Evolutionary conservation across 2,888 invertebrate species (phyloP).

Genomic region (Lasiommata megera): DNA sequence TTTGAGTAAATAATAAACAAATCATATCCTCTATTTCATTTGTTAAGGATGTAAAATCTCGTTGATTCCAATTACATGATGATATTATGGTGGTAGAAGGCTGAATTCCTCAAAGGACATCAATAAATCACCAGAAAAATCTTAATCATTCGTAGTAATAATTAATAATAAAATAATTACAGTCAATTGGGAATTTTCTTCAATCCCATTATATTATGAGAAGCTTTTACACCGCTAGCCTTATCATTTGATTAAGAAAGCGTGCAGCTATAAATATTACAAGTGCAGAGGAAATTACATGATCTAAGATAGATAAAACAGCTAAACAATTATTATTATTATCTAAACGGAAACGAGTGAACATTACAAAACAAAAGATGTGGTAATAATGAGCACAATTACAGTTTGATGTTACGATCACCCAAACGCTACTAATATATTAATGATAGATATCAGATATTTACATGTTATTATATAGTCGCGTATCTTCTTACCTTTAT

Average conservation of each 20-base stretch:
- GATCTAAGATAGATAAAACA: slow-evolving; percentile 6
- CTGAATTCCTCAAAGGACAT: too few species aligned
- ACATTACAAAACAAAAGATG: slow-evolving; percentile 2
- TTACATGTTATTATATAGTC: too few species aligned
- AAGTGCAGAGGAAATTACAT: not conserved
- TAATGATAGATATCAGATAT: not conserved
- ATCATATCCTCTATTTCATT: too few species aligned
- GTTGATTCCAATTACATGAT: too few species aligned
- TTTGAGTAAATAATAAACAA: too few species aligned
- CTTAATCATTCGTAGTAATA: too few species aligned
- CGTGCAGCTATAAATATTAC: not conserved
- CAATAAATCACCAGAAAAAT: too few species aligned
- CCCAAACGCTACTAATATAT: not conserved
- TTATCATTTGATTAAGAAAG: not conserved
- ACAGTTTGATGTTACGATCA: not conserved
- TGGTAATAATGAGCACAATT: not conserved
- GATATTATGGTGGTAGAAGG: too few species aligned
- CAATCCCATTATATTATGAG: not conserved
- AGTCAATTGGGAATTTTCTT: too few species aligned
- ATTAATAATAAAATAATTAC: too few species aligned
- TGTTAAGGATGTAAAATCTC: too few species aligned
- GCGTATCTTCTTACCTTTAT: too few species aligned
- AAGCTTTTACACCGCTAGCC: not conserved
- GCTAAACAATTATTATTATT: not conserved
- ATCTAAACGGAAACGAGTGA: not conserved